These are phyloP conservation scores for Drosophila affinis DNA, from an alignment of 2,888 invertebrate species.

Conservation along the genomic window DNA sequence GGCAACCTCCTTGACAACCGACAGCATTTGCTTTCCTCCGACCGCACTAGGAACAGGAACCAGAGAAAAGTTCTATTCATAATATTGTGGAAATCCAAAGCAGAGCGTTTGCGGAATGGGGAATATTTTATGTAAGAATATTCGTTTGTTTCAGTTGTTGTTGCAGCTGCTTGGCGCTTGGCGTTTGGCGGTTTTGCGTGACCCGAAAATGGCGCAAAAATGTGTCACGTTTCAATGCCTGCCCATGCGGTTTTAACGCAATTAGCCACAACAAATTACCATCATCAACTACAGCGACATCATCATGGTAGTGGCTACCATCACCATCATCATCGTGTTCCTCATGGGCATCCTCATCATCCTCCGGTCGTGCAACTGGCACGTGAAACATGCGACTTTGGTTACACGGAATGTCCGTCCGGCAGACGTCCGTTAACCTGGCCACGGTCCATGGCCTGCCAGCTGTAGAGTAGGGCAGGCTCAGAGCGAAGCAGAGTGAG, in stretches of 20 bases:
- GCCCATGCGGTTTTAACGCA: constrained; percentile 72
- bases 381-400: constrained; percentile 61
- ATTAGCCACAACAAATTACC: constrained; percentile 66
- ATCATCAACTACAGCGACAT: constrained; percentile 31
- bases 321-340: constrained; percentile 18
- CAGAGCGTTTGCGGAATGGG: constrained; percentile 40
- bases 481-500: background rate
- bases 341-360: constrained; percentile 23
- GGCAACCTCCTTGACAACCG: constrained; percentile 35
- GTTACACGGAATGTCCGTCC: constrained; percentile 40
- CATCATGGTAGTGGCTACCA: constrained; percentile 13
- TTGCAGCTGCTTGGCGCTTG: constrained; percentile 14
- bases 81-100: constrained; percentile 51
- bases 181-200: constrained; percentile 21
- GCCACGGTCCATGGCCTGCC: constrained; percentile 15
- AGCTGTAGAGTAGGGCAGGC: background rate
- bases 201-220: constrained; percentile 56
- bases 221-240: constrained; percentile 71
- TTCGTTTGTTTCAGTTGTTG: constrained; percentile 6
- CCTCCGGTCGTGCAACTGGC: constrained; percentile 34
- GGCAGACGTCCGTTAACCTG: constrained; percentile 46
- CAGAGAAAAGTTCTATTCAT: constrained; percentile 43
- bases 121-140: constrained; percentile 48
- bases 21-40: constrained; percentile 2
- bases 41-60: background rate